A percentile compares a stretch with the other conserved stretches of the same genome.
phyloP scores from a whole-genome alignment of 2,113 vertebrate species.

The Notothenia coriiceps region DNA sequence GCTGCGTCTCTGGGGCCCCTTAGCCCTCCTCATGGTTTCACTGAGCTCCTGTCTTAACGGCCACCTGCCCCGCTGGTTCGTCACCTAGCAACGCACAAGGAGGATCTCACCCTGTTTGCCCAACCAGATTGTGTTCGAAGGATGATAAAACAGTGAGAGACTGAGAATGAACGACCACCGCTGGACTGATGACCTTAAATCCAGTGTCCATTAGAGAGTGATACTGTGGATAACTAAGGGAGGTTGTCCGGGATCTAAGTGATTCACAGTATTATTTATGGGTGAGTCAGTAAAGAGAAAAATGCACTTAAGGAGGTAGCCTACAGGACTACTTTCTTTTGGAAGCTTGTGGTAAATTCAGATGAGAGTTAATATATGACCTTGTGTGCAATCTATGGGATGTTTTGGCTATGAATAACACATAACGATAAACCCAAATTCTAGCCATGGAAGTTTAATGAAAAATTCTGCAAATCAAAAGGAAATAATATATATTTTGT shows the following conservation, averaged over 20 bases:
- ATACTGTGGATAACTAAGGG: not conserved
- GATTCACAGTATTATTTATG: not conserved
- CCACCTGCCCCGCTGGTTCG: conserved; percentile 34
- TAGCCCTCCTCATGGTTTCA: conserved; percentile 33
- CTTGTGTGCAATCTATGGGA: conserved; percentile 7
- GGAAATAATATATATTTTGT: conserved; percentile 33
- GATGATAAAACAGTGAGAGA: conserved; percentile 22
- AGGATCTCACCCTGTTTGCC: conserved; percentile 33
- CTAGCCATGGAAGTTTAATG: conserved; percentile 12
- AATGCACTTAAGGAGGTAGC: not conserved
- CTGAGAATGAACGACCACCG: conserved; percentile 8
- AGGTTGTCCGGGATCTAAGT: not conserved
- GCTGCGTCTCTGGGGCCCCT: conserved; percentile 67
- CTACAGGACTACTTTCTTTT: not conserved
- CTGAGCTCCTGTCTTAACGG: conserved; percentile 16
- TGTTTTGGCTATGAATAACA: conserved; percentile 21
- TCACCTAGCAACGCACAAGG: conserved; percentile 56
- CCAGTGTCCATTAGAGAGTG: not conserved
- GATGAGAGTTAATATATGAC: not conserved
- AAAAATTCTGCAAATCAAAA: not conserved
- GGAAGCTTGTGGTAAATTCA: conserved; percentile 4
- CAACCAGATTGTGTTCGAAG: conserved; percentile 41
- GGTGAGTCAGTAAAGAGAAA: not conserved
- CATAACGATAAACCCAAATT: not conserved
- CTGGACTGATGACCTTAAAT: conserved; percentile 43